Evolutionary conservation across 2,888 invertebrate genomes (phyloP), one percentile per base, ranked within the genome.

Genomic region (Eulithis prunata): DNA sequence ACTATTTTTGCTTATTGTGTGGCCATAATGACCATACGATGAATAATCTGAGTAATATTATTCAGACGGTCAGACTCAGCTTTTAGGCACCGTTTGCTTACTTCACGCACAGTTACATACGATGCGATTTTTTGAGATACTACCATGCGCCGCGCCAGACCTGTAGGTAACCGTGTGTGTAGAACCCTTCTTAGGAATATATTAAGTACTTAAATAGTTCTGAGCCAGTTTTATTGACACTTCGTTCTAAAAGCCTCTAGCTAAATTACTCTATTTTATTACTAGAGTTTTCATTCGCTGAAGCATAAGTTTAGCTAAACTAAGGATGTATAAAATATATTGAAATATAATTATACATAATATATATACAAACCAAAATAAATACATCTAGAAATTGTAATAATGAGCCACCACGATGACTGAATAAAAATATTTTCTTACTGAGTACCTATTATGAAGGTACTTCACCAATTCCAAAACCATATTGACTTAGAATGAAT

Each of bases 401-500:
- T 32, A 32, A 32, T 21, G 21, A 21, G 1, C 21, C 21, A 21
- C 1, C 21, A 21, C 21, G 21, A 21, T 21, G 1, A 21, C 21
- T 1, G 2, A 21, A 21, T 21, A 21, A 21, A 21, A 21, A 21
- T 21, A 21, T 21, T 21, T 21, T 21, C 2, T 21, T 21, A 21
- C 21, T 21, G 21, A 21, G 21, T 21, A 21, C 21, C 21, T 21
- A 21, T 2, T 21, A 21, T 21, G 21, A 21, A 21, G 21, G 21
- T 21, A 21, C 21, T 47, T 8, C 14, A 43, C 8, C 14, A 54
- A 46, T 43, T 56, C n/a, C 47, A 21, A 47, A 62, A 43, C 21
- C 21, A 46, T 54, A 54, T 21, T 51, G 51, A 47, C 51, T 49
- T 32, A 59, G 32, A 53, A 32, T 59, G 53, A 62, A 57, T 64